A percentile compares a stretch with the other conserved stretches of the same genome.
Conservation (phyloP, 23 tunicate genomes). For the Botrylloides violaceus region DNA sequence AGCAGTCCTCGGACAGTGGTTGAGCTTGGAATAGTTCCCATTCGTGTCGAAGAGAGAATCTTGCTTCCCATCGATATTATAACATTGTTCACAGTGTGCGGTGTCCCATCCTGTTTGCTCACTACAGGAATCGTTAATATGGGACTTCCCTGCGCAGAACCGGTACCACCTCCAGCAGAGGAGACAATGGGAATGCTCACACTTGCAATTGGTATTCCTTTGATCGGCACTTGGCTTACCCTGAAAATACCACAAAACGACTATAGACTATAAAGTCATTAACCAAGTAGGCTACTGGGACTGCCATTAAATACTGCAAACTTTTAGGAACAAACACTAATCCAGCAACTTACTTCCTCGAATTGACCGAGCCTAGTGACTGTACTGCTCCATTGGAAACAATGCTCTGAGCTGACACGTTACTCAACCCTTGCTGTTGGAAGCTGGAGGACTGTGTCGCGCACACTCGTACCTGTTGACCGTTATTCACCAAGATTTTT, state of each 20-base stretch:
- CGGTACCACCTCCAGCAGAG: neutral
- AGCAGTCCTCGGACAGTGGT: constrained; percentile 15
- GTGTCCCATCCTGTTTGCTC: neutral
- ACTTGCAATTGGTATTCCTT: constrained; percentile 77
- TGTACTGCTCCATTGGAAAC: too few relatives aligned
- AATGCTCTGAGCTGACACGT: neutral
- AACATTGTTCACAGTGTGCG: constrained; percentile 15
- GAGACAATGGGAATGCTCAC: constrained; percentile 48
- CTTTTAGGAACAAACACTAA: neutral
- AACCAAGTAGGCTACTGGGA: too few relatives aligned
- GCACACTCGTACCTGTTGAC: constrained; percentile 15
- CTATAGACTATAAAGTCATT: too few relatives aligned
- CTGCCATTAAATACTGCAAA: too few relatives aligned
- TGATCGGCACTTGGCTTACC: constrained; percentile 33
- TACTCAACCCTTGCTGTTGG: neutral
- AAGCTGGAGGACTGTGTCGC: neutral
- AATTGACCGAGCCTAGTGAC: too few relatives aligned
- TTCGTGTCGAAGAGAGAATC: neutral
- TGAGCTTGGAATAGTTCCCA: neutral
- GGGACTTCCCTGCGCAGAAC: neutral
- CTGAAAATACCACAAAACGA: constrained; percentile 8
- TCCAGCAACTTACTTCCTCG: too few relatives aligned
- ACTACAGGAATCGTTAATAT: constrained; percentile 16
- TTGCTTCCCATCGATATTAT: neutral
- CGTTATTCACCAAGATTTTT: constrained; percentile 16